These are phyloP conservation scores for Pogonocherus hispidulus DNA, from an alignment of 2,888 invertebrate species.

Conservation along the genomic window DNA sequence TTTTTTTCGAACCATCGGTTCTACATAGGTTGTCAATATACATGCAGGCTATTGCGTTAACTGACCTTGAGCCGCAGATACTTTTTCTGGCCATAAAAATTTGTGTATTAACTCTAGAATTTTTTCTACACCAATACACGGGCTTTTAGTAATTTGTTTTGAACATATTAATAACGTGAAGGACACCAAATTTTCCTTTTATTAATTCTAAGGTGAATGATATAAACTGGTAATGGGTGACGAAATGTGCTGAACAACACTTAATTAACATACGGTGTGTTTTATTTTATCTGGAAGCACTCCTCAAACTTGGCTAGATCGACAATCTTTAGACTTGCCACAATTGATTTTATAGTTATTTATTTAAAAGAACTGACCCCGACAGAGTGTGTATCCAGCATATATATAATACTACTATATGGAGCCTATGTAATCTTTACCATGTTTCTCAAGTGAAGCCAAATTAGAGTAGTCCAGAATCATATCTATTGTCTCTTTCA, in stretches of 20 bases:
- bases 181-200: neutral
- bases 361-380: too few species aligned
- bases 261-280: too few species aligned
- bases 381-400: too few species aligned
- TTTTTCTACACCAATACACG: neutral
- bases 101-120: neutral
- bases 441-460: too few species aligned
- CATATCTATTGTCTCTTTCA: too few species aligned
- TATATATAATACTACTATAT: too few species aligned
- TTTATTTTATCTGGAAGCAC: too few species aligned
- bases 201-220: neutral
- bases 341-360: too few species aligned
- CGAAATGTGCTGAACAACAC: neutral
- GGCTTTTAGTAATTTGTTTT: conserved; percentile 1
- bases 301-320: too few species aligned
- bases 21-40: neutral
- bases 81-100: neutral
- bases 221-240: neutral
- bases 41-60: neutral
- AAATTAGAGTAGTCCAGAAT: too few species aligned
- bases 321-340: too few species aligned
- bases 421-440: too few species aligned
- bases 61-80: neutral
- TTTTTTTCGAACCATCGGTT: neutral
- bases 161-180: neutral